A percentile compares a stretch with the other conserved stretches of the same genome.
Evolutionary conservation across 2,113 vertebrate genomes (phyloP).

Genomic region (Talpa occidentalis): DNA sequence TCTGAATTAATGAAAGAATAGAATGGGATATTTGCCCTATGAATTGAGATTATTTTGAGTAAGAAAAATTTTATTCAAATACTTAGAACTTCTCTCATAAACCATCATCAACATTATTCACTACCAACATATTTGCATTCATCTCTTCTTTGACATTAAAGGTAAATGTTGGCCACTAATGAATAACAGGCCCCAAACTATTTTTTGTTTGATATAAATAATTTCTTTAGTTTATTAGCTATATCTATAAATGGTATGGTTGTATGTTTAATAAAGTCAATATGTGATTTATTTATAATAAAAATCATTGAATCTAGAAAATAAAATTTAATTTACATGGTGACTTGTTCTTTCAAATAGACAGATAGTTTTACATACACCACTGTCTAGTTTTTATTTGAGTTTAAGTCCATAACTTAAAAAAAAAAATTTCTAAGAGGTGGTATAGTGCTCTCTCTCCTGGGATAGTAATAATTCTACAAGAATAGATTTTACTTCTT

Average conservation of each 20-base stretch:
- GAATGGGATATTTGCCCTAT: not conserved
- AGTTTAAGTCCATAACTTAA: not conserved
- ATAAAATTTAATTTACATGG: not conserved
- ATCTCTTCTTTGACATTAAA: not conserved
- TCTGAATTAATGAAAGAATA: not conserved
- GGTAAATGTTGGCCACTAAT: not conserved
- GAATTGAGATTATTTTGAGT: not conserved
- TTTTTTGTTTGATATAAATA: not conserved
- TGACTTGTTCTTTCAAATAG: not conserved
- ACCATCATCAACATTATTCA: not conserved
- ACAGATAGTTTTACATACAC: not conserved
- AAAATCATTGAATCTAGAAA: not conserved
- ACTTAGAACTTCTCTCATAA: not conserved
- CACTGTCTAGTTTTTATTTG: not conserved
- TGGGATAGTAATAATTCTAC: not conserved
- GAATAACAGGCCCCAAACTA: not conserved
- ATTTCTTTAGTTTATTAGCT: not conserved
- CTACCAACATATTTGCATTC: not conserved
- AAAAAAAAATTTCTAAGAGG: not conserved
- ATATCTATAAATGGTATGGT: not conserved
- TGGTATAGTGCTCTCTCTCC: not conserved
- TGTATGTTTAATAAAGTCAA: not conserved
- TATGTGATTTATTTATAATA: conserved; percentile 22
- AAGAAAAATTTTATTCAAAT: not conserved
- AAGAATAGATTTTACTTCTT: conserved; percentile 20